Conservation (phyloP, 2,888 invertebrate species). For the Cantharis rustica region DNA sequence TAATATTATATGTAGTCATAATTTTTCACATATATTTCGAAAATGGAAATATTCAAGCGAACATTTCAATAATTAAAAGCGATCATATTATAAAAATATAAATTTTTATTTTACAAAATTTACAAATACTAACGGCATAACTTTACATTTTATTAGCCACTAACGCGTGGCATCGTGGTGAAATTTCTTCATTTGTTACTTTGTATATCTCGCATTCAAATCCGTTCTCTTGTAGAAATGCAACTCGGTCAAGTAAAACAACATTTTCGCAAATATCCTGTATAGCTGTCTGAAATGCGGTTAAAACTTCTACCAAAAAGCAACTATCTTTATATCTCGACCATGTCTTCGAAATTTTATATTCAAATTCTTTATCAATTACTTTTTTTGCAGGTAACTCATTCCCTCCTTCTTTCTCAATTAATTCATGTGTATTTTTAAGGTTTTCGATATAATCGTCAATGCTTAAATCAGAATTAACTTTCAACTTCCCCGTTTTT, state of each 20-base stretch:
- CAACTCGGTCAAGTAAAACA: slow-evolving; percentile 60
- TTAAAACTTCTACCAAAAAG: slow-evolving; percentile 54
- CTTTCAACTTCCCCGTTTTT: slow-evolving; percentile 45
- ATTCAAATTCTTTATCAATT: slow-evolving; percentile 35
- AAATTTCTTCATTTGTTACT: slow-evolving; percentile 65
- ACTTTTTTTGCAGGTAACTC: not conserved
- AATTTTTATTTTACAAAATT: not conserved
- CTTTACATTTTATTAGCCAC: slow-evolving; percentile 51
- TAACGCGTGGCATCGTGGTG: slow-evolving; percentile 70
- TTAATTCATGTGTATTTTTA: slow-evolving; percentile 42
- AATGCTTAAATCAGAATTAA: slow-evolving; percentile 37
- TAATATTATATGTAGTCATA: too few relatives aligned
- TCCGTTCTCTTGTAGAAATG: slow-evolving; percentile 55
- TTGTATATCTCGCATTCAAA: slow-evolving; percentile 59
- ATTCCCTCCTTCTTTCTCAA: slow-evolving; percentile 11
- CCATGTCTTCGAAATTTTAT: slow-evolving; percentile 45
- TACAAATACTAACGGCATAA: not conserved
- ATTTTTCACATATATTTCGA: too few relatives aligned
- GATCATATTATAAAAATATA: too few relatives aligned
- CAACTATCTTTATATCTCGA: slow-evolving; percentile 44
- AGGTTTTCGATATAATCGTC: slow-evolving; percentile 45
- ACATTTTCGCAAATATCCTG: slow-evolving; percentile 65
- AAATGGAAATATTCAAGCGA: too few relatives aligned
- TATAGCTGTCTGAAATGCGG: slow-evolving; percentile 58
- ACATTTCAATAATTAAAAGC: too few relatives aligned